Percentiles rank a stretch among this genome's conserved stretches.
Evolutionary conservation across 2,113 vertebrate species (phyloP).

Genomic region (Platysteira castanea): DNA sequence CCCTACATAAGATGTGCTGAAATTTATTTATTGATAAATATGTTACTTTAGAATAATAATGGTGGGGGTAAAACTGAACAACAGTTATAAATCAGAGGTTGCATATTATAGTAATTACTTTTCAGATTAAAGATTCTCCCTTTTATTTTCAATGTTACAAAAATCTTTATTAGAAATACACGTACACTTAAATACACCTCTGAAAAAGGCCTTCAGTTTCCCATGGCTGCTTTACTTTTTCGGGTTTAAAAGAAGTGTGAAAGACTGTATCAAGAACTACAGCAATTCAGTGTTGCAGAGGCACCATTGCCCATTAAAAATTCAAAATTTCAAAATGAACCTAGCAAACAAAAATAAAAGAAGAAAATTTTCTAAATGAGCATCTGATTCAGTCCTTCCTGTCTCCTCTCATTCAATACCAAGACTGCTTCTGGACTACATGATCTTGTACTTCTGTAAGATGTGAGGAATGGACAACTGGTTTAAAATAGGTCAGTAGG

Average conservation of each 20-base stretch:
- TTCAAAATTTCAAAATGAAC: not conserved
- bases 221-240: not conserved
- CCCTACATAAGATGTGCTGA: not conserved
- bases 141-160: not conserved
- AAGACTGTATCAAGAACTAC: not conserved
- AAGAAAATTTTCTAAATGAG: not conserved
- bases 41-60: not conserved
- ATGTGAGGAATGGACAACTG: not conserved
- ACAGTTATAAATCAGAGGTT: not conserved
- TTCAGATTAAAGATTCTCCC: not conserved
- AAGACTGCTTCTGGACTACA: not conserved
- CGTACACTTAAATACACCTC: accelerated
- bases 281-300: not conserved
- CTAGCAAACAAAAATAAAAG: not conserved
- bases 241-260: not conserved
- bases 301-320: not conserved
- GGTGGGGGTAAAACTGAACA: not conserved
- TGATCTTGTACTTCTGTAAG: not conserved
- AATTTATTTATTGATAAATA: not conserved
- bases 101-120: not conserved
- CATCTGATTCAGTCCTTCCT: not conserved
- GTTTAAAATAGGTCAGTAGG: not conserved
- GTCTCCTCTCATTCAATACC: not conserved
- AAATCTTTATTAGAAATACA: not conserved
- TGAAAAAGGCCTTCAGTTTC: not conserved